Base-by-base conservation (phyloP, 2,888 invertebrate genomes). In the Neria commutata region DNA sequence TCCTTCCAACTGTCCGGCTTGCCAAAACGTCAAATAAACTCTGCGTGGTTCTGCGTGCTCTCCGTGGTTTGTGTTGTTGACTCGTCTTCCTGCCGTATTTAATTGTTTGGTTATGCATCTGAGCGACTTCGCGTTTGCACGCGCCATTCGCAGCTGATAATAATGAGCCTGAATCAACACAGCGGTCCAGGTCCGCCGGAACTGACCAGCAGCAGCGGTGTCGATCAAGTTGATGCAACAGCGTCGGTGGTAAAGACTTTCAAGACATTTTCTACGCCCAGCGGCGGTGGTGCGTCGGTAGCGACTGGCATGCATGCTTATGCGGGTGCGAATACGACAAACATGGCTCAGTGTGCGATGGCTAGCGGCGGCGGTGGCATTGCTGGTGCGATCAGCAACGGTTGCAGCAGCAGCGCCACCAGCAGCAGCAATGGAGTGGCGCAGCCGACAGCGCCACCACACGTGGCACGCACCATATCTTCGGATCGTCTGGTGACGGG, bases 401-500 rank as follows among this genome's bases (percentile, higher is more conserved):
- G 53, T 45, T 53, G 53, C 26, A 24, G 16, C 14, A 53, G 19
- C 14, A 66, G 57, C 60, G 56, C 17, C 34, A 61, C 26, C 33
- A 34, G 23, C 53, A 45, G 26, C 17, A 50, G 34, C n/a, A 51
- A 58, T 45, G 60, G 60, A 56, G 54, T n/a, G 23, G 26, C 33
- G 10, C 57, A 61, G 23, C 61, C 60, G 29, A 63, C 62, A 16
- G 66, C 70, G 40, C 61, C 68, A 25, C 73, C 76, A 33, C 69
- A 76, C 14, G 79, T 79, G 53, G 69, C 72, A n/a, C 75, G 78
- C 45, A 76, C 80, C 50, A 75, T 78, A 65, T 80, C 80, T 3
- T 82, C 82, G 37, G 86, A 86, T 79, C 83, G 84, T 66, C 79
- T 85, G 60, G 87, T 87, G 70, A 89, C 90, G 49, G 90, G 90